A percentile compares a stretch with the other conserved stretches of the same genome.
Conservation (phyloP, 2,797 vertebrate genomes). For the Taeniopygia guttata region DNA sequence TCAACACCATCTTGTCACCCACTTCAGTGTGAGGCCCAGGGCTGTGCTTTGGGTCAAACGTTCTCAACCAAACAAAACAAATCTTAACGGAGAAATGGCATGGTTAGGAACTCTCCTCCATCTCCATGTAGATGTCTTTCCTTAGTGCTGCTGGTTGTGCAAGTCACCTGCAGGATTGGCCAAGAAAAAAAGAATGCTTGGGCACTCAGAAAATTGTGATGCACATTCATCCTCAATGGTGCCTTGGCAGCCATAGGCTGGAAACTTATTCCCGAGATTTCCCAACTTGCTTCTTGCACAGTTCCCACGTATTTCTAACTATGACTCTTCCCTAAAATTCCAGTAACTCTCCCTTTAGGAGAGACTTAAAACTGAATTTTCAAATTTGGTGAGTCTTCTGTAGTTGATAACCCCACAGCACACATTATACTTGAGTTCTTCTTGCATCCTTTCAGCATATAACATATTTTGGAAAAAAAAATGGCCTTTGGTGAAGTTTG, state of each 20-base stretch:
- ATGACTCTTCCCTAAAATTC: background rate
- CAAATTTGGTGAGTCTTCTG: background rate
- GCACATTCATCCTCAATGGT: background rate
- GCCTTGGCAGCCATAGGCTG: background rate
- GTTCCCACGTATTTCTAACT: background rate
- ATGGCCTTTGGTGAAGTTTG: background rate
- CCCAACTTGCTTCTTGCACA: background rate
- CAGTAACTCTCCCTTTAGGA: background rate
- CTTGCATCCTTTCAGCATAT: background rate
- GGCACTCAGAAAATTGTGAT: background rate
- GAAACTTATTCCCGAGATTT: background rate
- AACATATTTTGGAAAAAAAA: background rate
- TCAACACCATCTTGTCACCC: background rate
- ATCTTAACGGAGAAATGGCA: background rate
- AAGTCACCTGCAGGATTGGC: background rate
- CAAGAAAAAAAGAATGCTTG: background rate
- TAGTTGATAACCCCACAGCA: background rate
- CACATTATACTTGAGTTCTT: fast-evolving
- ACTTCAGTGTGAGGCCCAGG: background rate
- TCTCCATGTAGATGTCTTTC: background rate
- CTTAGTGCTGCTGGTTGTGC: background rate
- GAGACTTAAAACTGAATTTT: background rate
- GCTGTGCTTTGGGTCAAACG: background rate
- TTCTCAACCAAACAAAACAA: background rate
- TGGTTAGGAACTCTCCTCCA: background rate